Evolutionary conservation across 2,888 invertebrate genomes (phyloP), one percentile per base, ranked within the genome.

Genomic region (Aporophyla nigra): DNA sequence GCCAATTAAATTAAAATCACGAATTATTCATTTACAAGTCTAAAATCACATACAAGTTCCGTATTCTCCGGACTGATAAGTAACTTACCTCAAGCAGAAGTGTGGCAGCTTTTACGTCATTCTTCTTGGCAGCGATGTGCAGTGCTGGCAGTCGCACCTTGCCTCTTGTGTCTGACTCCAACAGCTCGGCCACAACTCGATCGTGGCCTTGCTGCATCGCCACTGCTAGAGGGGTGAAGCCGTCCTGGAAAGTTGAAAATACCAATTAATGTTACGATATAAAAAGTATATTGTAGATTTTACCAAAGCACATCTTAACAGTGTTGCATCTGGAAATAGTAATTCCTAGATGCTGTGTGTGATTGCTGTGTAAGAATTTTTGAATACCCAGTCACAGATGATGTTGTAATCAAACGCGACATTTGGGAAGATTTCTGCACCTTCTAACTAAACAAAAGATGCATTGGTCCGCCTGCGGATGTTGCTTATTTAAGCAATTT

Each of bases 201-300:
- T 99, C 99, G 96, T 99, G 99, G 0, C 98, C 98, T 90, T 99
- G 99, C 93, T 99, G 99, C 98, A 99, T 98, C n/a, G 99, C 99
- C 53, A 99, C 99, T 7, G 99, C 99, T 85, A 99, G 96, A 0
- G 99, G 99, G 33, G 99, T 99, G 96, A 99, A 99, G 6, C 99
- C 99, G 96, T 99, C 99, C 98, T 99, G 94, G 24, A 92, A 89
- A 16, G 0, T 12, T 19, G 46, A 62, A 0, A 58, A 40, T 16
- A 58, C 21, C 0, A 14, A 33, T 33, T 21, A 24, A 3, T 4
- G 6, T 24, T 19, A 43, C 54, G 54, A 54, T n/a, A n/a, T 54
- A n/a, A 12, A 54, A n/a, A 54, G 5, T 54, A 54, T 54, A n/a
- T 54, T 5, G 10, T 54, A 54, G 10, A 54, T n/a, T n/a, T 54